These are phyloP conservation scores for Eupithecia centaureata DNA, from an alignment of 2,888 invertebrate species.

Conservation along the genomic window DNA sequence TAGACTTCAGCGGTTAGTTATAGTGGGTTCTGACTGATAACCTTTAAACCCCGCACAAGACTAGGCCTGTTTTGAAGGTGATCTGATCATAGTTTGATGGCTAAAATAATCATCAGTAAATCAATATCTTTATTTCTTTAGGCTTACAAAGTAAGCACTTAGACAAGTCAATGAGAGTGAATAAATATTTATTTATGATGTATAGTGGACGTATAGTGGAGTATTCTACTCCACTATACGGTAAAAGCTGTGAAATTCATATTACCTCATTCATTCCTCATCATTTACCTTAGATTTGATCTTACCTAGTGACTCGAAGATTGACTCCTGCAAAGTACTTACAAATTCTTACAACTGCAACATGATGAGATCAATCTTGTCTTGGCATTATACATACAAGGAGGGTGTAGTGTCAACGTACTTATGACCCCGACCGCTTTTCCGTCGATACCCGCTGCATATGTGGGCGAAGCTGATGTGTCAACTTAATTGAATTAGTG, in stretches of 20 bases:
- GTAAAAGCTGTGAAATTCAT: not conserved
- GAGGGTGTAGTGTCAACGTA: slow-evolving; percentile 51
- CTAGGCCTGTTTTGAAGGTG: too few species aligned
- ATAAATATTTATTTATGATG: too few species aligned
- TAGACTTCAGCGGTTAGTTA: too few species aligned
- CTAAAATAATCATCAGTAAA: too few species aligned
- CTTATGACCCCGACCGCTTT: slow-evolving; percentile 52
- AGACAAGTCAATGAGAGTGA: too few species aligned
- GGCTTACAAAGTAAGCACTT: too few species aligned
- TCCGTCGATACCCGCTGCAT: slow-evolving; percentile 46
- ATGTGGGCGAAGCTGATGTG: slow-evolving; percentile 41
- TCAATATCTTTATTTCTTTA: too few species aligned
- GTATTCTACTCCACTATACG: not conserved
- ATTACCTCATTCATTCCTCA: too few species aligned
- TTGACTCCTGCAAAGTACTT: not conserved
- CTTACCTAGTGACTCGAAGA: not conserved
- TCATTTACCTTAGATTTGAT: not conserved
- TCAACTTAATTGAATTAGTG: not conserved
- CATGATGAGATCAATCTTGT: slow-evolving; percentile 8
- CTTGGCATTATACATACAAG: slow-evolving; percentile 5
- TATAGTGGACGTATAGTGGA: too few species aligned
- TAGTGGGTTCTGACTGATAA: too few species aligned
- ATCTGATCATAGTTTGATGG: too few species aligned
- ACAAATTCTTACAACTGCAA: not conserved
- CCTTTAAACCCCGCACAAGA: too few species aligned